Evolutionary conservation across 53 echinoderm and acorn worm genomes (phyloP), one percentile per base, ranked within the genome.

Genomic region (Paelopatides confundens): DNA sequence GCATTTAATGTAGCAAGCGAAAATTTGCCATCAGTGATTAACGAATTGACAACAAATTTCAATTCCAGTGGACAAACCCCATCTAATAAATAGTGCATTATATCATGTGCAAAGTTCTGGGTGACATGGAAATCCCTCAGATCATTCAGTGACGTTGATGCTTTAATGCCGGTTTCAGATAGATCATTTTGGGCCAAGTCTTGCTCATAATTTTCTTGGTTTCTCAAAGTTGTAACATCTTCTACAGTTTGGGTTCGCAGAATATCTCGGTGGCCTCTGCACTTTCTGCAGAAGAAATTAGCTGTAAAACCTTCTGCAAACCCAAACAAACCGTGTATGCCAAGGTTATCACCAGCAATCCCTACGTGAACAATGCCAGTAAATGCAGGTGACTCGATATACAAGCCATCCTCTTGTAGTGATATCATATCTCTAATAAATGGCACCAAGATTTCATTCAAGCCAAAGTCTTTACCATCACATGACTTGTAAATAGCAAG

Each of bases 281-380:
- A 93, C 24, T 71, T 83, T 50, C 93, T 82, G 77, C 93, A 93
- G 49, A 77, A 30, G 47, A 90, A 87, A 85, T 84, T 93, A 27
- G 93, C 93, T 46, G 74, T 81, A 77, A 93, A 93, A 30, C 86
- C 81, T 84, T 90, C 93, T 66, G 86, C 54, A 87, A 90, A 93
- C 47, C 90, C 90, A 47, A 93, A 53, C 29, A 93, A 46, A 11
- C 82, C 65, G 83, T 93, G 84, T 23, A 87, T 63, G 21, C 90
- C 93, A 21, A 93, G 65, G 81, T 93, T 93, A 77, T 93, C 93
- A 31, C 93, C 93, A 64, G 90, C 70, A 82, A 83, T 71, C 66
- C n/a, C n/a, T n/a, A 90, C 87, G 53, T 34, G 32, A 50, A 93
- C 68, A 69, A 68, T 70, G 30, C 93, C 90, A 39, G 70, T 50